Evolutionary conservation across 2,113 vertebrate species (phyloP), one percentile per base, ranked within the genome.

Genomic region (Hiodon tergisus): DNA sequence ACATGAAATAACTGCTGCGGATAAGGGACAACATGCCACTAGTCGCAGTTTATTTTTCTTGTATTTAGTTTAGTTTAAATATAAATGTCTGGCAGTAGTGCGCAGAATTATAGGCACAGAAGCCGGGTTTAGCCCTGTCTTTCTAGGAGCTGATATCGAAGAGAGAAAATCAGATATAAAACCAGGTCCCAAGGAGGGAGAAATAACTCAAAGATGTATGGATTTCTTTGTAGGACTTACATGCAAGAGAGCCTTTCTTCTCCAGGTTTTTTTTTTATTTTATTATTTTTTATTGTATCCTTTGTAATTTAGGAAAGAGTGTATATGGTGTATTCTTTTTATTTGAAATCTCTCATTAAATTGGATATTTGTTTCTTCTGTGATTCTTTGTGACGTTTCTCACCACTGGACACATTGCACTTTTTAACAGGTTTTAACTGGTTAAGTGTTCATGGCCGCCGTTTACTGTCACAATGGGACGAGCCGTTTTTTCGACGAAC

Each of bases 1-100:
- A 83, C 81, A 76, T 7, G 63, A 61, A 67, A 55, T 14, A 0
- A 70, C 69, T 76, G 60, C 69, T 65, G 61, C 57, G 5, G 71
- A 63, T 65, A 72, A 76, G 71, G 75, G 50, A 63, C 51, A 46
- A 5, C 57, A 71, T 54, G n/a, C 59, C 53, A 47, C 46, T 63
- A 60, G 47, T 61, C 50, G 50, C 47, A 47, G 6, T 58, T 72
- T 52, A 51, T 17, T 62, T 66, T 76, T 75, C 67, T 48, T 52
- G 73, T 8, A 70, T 6, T 63, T 66, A 3, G 16, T 67, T 50
- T 77, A 75, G 6, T 69, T 77, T 70, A 2, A 77, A 74, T 17
- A 60, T 74, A 5, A 53, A 52, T 54, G 48, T 66, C 10, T 14
- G 52, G 13, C 50, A 62, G 72, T 66, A 73, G 48, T 16, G 16